phyloP scores from a whole-genome alignment of 2,797 vertebrate species.

The Nothura maculosa region DNA sequence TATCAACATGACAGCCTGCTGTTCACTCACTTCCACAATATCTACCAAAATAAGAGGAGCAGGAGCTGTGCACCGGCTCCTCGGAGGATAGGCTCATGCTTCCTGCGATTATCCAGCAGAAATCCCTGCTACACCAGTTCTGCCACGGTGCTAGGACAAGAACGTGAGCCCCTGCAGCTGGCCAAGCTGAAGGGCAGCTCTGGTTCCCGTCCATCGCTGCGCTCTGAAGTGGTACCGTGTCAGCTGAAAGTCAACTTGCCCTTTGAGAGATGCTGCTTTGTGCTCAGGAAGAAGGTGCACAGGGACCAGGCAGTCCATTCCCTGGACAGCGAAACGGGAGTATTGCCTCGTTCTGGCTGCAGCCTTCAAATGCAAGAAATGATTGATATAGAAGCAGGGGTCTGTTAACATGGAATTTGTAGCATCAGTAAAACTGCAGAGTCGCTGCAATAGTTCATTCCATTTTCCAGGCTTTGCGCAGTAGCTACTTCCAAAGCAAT shows the following conservation, averaged over 20 bases:
- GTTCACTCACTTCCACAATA: not conserved
- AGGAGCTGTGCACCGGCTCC: not conserved
- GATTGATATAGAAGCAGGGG: not conserved
- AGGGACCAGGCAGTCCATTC: not conserved
- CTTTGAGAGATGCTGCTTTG: not conserved
- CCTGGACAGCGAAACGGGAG: not conserved
- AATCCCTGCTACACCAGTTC: not conserved
- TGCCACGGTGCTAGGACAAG: not conserved
- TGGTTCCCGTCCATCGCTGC: not conserved
- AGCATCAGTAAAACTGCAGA: not conserved
- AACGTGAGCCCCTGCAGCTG: not conserved
- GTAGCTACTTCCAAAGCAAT: not conserved
- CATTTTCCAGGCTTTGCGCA: not conserved
- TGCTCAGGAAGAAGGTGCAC: not conserved
- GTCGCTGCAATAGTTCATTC: not conserved
- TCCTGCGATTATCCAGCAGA: not conserved
- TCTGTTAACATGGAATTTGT: not conserved
- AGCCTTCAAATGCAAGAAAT: not conserved
- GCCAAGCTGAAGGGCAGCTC: not conserved
- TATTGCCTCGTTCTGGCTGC: not conserved
- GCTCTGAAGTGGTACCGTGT: not conserved
- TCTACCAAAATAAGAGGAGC: not conserved
- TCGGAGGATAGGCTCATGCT: not conserved
- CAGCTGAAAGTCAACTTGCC: not conserved
- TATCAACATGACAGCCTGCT: not conserved